Evolutionary conservation across 2,797 vertebrate species (phyloP), one percentile per base, ranked within the genome.

Genomic region (Melopsittacus undulatus): DNA sequence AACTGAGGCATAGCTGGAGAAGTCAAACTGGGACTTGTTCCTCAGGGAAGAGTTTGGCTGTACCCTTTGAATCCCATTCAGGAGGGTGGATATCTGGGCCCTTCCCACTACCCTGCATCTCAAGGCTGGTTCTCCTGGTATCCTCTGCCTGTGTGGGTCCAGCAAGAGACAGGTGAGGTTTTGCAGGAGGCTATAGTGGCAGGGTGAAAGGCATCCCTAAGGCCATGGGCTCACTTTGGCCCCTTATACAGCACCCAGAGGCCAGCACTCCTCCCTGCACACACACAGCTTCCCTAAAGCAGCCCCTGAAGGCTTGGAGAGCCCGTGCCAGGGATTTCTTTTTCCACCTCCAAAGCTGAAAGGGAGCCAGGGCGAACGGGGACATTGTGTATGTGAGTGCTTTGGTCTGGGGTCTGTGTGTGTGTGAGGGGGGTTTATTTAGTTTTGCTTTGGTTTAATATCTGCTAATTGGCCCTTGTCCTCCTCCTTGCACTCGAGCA

Each of bases 361-460:
- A 70, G 63, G 64, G n/a, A 92, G 76, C 77, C 80, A 76, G 40
- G 20, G 36, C 2, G 8, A 70, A 34, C 1, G 9, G 40, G 40
- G 66, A 84, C 89, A 29, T 75, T 70, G 81, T 17, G 30, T 80
- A 83, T 69, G 30, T 62, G 66, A 49, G 2, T 2, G 43, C 66
- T 67, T 91, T 46, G 40, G 32, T 75, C n/a, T 62, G 66, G 48
- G 34, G 16, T 43, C 57, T 11, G 0, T 21, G 0, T 18, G 57
- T 72, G 32, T 23, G 21, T 56, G n/a, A 14, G n/a, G n/a, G 24
- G 22, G 5, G 9, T 32, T 34, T 69, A 51, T 62, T 94, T 74
- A 51, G 4, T 82, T 79, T 79, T 45, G 56, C 24, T 90, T 95
- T 89, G 52, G 72, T 90, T 83, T 61, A 84, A 51, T 92, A 90